Evolutionary conservation across 2,113 vertebrate genomes (phyloP), one percentile per base, ranked within the genome.

Genomic region (Chaetodon trifascialis): DNA sequence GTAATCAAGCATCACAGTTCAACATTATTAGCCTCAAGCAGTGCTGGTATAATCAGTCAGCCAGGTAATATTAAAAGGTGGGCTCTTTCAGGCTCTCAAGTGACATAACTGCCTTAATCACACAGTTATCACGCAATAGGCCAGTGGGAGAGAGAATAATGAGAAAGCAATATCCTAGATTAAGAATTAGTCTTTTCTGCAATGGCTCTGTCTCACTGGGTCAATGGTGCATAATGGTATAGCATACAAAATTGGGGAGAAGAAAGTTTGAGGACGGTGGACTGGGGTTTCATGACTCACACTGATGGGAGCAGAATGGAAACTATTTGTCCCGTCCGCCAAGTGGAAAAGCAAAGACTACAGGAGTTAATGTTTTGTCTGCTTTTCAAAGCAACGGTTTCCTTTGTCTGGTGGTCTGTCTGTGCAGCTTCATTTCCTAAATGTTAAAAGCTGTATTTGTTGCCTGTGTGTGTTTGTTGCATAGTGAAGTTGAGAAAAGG

Each of bases 51-150:
- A 93, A 94, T 93, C 93, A 88, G 89, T 92, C 92, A 90, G 88
- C 82, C 87, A 90, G 92, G 88, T 94, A 80, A 91, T 93, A 93
- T 91, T 94, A 95, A 95, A 94, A 93, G 93, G 89, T 87, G 85
- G 63, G 72, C 85, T 92, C 90, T 91, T 88, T 88, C 86, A 79
- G 79, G 59, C 74, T 90, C 91, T 90, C 88, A 73, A 73, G 89
- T 89, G 91, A 94, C 89, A 93, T 88, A 92, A 94, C 92, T 63
- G 90, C 76, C 85, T 92, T 93, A 94, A 94, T 95, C 93, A 94
- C 92, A 94, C 86, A 83, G 85, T 91, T 92, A 94, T 94, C 91
- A 83, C 47, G 46, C 86, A 81, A 42, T 84, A 92, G 88, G 91
- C 89, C 88, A 73, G 65, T 70, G 85, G 92, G 92, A 91, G 73